phyloP scores from a whole-genome alignment of 2,113 vertebrate species.

The Corythaeola cristata region DNA sequence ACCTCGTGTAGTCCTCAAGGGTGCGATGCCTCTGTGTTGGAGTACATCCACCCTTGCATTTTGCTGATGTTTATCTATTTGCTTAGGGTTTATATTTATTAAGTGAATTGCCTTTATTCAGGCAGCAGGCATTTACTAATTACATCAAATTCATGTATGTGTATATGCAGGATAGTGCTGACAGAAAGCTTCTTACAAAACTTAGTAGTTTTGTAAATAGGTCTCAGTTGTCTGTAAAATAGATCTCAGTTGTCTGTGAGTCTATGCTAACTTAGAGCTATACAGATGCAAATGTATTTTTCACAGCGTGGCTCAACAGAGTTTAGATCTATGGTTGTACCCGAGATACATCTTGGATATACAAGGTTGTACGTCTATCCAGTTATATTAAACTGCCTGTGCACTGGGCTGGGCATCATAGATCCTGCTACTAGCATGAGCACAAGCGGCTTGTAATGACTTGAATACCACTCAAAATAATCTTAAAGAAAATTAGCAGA shows the following conservation, averaged over 20 bases:
- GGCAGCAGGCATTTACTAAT: not conserved
- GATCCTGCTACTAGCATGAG: not conserved
- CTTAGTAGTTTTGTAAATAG: not conserved
- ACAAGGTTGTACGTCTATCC: not conserved
- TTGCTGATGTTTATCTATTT: not conserved
- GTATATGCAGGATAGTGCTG: not conserved
- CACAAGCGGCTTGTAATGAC: not conserved
- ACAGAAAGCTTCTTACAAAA: not conserved
- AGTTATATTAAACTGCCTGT: not conserved
- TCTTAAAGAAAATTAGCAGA: not conserved
- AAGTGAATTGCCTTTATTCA: not conserved
- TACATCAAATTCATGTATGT: not conserved
- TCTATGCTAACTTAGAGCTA: not conserved
- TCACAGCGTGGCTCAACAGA: not conserved
- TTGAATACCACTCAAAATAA: not conserved
- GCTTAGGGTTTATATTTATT: not conserved
- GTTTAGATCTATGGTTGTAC: not conserved
- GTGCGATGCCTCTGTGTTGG: rapidly evolving
- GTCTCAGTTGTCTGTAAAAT: not conserved
- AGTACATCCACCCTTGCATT: not conserved
- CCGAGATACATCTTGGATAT: not conserved
- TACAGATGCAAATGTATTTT: not conserved
- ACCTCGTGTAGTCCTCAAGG: not conserved
- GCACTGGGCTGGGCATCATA: not conserved
- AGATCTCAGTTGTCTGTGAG: not conserved